Percentiles rank a stretch among this genome's conserved stretches.
These are phyloP conservation scores for Chloroceryle aenea DNA, from an alignment of 2,113 vertebrate genomes.

Conservation along the genomic window DNA sequence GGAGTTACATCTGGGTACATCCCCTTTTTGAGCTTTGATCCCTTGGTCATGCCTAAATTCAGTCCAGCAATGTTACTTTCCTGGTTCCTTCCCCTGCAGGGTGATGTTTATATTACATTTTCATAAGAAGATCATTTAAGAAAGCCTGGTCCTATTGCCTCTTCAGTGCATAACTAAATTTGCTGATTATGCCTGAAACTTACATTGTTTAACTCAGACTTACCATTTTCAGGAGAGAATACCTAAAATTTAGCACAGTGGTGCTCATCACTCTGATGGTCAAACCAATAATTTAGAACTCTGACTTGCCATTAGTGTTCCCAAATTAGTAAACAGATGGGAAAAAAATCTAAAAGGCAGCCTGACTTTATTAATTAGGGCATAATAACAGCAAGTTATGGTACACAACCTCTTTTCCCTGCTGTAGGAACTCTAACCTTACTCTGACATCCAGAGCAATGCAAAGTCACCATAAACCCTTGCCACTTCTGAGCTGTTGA, in stretches of 20 bases:
- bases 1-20: background rate
- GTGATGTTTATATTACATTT: background rate
- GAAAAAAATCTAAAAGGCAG: background rate
- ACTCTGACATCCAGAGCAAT: background rate
- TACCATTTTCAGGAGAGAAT: background rate
- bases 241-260: background rate
- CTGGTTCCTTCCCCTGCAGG: background rate
- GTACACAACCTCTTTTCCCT: fast-evolving
- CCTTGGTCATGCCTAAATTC: background rate
- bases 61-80: background rate
- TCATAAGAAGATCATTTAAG: background rate
- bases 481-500: background rate
- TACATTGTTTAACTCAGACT: fast-evolving
- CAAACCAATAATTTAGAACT: background rate
- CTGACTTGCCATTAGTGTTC: background rate
- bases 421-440: background rate
- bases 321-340: background rate
- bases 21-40: background rate
- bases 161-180: background rate
- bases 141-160: too few relatives aligned
- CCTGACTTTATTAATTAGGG: background rate
- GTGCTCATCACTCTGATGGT: background rate
- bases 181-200: background rate
- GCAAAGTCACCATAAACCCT: background rate
- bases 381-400: background rate